phyloP scores from a whole-genome alignment of 2,797 vertebrate species.

The Hippopotamyrus pictus region DNA sequence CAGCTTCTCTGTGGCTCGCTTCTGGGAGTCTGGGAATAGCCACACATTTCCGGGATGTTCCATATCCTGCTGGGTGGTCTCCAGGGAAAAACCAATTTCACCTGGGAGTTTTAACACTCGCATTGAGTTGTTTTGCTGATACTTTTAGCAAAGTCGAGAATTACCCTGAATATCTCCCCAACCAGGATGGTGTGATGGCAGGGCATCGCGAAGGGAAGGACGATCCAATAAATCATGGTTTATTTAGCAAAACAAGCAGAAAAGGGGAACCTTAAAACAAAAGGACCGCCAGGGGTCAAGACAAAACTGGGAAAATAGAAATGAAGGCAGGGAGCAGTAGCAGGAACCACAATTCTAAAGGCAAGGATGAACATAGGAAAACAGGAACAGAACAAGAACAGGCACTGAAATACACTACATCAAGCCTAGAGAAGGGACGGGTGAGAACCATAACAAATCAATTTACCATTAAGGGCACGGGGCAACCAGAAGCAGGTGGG shows the following conservation, averaged over 20 bases:
- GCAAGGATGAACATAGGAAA: not conserved
- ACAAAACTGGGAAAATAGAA: not conserved
- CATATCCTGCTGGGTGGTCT: not conserved
- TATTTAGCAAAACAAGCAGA: not conserved
- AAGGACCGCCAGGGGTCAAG: not conserved
- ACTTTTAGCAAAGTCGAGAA: not conserved
- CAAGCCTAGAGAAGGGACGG: not conserved
- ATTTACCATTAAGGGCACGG: not conserved
- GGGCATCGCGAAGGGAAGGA: not conserved
- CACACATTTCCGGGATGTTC: not conserved
- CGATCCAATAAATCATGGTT: not conserved
- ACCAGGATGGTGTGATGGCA: not conserved
- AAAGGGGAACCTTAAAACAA: not conserved
- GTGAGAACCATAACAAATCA: not conserved
- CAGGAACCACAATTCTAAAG: not conserved
- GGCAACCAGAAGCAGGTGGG: not conserved
- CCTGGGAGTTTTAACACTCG: not conserved
- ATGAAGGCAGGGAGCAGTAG: not conserved
- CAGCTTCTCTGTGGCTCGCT: not conserved
- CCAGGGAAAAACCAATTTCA: not conserved
- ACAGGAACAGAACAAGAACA: not conserved
- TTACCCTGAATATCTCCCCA: not conserved
- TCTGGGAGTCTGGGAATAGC: not conserved
- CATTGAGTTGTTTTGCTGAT: not conserved
- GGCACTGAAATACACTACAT: not conserved